A percentile compares a stretch with the other conserved stretches of the same genome.
These are phyloP conservation scores for Diorhabda carinulata DNA, from an alignment of 1,140 invertebrate genomes.

Conservation along the genomic window DNA sequence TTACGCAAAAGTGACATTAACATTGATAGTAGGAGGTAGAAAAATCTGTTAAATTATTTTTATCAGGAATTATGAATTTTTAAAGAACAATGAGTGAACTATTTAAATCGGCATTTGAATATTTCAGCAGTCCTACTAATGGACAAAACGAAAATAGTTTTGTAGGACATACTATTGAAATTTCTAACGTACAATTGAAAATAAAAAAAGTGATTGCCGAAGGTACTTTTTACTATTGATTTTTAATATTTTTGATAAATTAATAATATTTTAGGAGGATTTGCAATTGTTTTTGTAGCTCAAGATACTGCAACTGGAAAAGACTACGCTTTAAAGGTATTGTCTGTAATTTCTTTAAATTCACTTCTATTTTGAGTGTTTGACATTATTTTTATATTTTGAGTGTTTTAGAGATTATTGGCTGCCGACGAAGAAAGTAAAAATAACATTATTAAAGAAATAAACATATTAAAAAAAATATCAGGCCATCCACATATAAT, in stretches of 20 bases:
- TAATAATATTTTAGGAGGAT: conserved; percentile 72
- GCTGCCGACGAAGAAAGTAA: conserved; percentile 76
- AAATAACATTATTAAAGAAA: conserved; percentile 71
- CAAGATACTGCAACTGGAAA: conserved; percentile 82
- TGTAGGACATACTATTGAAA: conserved; percentile 85
- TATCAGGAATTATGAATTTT: not conserved
- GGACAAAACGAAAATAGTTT: conserved; percentile 76
- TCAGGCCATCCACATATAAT: conserved; percentile 79
- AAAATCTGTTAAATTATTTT: not conserved
- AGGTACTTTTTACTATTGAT: conserved; percentile 59
- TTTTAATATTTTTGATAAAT: conserved; percentile 26
- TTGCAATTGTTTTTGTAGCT: conserved; percentile 90
- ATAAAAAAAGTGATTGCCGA: conserved; percentile 89
- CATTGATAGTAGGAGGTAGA: conserved; percentile 1
- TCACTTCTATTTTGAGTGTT: conserved; percentile 15
- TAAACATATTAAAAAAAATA: conserved; percentile 71
- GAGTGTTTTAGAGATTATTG: conserved; percentile 61
- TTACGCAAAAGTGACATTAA: not conserved
- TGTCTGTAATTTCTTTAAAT: conserved; percentile 13
- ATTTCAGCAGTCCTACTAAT: conserved; percentile 64
- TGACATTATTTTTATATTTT: conserved; percentile 20
- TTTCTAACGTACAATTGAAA: conserved; percentile 82
- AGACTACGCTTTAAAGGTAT: conserved; percentile 84
- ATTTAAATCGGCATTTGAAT: conserved; percentile 83
- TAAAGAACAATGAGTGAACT: conserved; percentile 73